Base-by-base conservation (phyloP, 2,888 invertebrate species). In the Brachynemurus nebulosus region DNA sequence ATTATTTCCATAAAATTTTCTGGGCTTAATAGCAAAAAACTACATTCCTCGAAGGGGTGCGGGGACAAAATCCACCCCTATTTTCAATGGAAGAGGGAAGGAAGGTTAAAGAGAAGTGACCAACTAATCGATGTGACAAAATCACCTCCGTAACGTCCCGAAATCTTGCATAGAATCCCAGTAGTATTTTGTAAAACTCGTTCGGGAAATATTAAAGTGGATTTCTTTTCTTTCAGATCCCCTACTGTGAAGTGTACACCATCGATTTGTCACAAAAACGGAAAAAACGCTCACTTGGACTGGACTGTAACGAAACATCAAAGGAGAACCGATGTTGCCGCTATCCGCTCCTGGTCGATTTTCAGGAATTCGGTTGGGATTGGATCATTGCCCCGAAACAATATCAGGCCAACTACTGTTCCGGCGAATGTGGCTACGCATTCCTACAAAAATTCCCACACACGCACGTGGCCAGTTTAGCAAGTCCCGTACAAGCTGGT, bases 301-400 rank as follows among this genome's bases (percentile, higher is more conserved):
- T 90, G 58, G 84, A 85, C 60, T 93, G 93, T 67, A 80, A 83
- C 45, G 89, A 88, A 54, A 74, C 76, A 30, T 57, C 56, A 50
- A 59, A 80, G 53, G 89, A 92, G 57, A 75, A 79, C 20, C 74
- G 89, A 37, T 97, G 97, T 67, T 97, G 97, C 60, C 80, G 95
- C 4, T 93, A 92, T 65, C 92, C 93, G 1, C 71, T 96, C 35
- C 80, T 80, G 11, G 90, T 97, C 12, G 90, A 95, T 69, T 97
- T 97, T 63, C 86, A 86, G 54, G 80, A 83, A 58, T 92, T 96
- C 60, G 93, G 93, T 19, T 96, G 95, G 92, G 90, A 95, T 60
- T 97, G 93, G 82, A 88, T 97, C 56, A 90, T 97, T 47, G 93
- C 93, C 0, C 97, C 97, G 0, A 90, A 89, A 57, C 74, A 80